phyloP scores from a whole-genome alignment of 2,113 vertebrate species.

The Taxidea taxus region DNA sequence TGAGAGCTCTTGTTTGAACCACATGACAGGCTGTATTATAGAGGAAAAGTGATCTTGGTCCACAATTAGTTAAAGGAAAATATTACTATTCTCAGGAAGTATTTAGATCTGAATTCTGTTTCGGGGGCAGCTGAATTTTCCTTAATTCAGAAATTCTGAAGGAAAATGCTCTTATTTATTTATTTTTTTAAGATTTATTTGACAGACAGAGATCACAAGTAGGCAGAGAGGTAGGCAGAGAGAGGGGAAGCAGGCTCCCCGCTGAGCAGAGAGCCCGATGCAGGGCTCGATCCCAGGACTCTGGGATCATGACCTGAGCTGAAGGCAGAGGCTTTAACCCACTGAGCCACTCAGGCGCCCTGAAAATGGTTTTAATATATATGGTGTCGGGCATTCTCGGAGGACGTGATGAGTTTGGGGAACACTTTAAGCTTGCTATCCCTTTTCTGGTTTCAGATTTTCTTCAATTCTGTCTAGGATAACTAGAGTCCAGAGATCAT shows the following conservation, averaged over 20 bases:
- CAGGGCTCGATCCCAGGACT: no score
- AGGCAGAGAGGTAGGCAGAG: no score
- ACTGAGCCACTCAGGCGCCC: no score
- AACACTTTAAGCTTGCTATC: neutral
- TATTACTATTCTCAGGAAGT: neutral
- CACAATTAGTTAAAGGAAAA: neutral
- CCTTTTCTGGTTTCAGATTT: neutral
- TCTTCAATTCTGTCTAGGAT: neutral
- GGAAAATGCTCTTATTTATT: no score
- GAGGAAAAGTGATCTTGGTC: neutral
- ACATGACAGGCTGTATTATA: neutral
- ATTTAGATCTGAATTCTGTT: constrained; percentile 19
- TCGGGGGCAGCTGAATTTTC: constrained; percentile 9
- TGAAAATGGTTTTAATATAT: neutral
- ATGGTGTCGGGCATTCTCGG: neutral
- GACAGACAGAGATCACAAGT: no score
- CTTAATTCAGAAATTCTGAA: constrained; percentile 30
- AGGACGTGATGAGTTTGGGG: neutral
- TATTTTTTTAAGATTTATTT: no score
- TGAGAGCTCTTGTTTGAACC: neutral
- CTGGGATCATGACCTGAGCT: no score
- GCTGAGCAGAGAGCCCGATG: no score
- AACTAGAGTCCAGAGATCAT: neutral
- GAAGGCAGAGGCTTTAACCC: no score
- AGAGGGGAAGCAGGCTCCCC: no score